Base-by-base conservation (phyloP, 2,888 invertebrate genomes). In the Drosophila suboccidentalis region DNA sequence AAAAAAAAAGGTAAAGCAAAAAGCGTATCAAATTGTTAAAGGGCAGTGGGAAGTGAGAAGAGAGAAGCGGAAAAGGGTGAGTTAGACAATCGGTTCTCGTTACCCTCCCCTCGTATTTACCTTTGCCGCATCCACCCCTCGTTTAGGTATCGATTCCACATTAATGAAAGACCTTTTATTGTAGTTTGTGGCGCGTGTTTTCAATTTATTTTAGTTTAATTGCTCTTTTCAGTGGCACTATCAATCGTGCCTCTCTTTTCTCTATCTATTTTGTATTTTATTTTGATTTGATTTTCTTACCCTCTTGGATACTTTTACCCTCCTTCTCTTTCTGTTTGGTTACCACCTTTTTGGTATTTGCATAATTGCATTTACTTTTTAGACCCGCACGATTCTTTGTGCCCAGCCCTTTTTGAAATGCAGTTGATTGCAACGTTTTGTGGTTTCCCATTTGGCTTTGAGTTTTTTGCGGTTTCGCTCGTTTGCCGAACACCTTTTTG, bases 371-470 rank as follows among this genome's bases (percentile, higher is more conserved):
- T 81, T 78, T 61, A 38, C 65, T 64, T 55, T 61, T 62, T 59
- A 41, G 54, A 58, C 61, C 61, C 66, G 64, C 57, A 4, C 19
- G 17, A 44, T 53, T 49, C 53, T 60, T 15, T 26, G 22, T 41
- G 57, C 63, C 73, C 53, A 46, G 36, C 57, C 60, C 44, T 22
- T 65, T 29, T 39, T 41, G 64, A 71, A 77, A 64, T 82, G 69
- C 58, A 57, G 70, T 73, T 80, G 83, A 86, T 78, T 78, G 80
- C 73, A 67, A 67, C 67, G 66, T 84, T 85, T 84, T 89, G 89
- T 72, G 89, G 89, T 85, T 85, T 85, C 87, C 77, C 79, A n/a
- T 59, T 78, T 50, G 47, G 51, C 43, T 44, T 66, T 29, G 15
- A 17, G 47, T 62, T 34, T 84, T 85, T 67, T 85, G 87, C 69